A percentile compares a stretch with the other conserved stretches of the same genome.
Conservation (phyloP, 2,113 vertebrate species). For the Pluvianellus socialis region DNA sequence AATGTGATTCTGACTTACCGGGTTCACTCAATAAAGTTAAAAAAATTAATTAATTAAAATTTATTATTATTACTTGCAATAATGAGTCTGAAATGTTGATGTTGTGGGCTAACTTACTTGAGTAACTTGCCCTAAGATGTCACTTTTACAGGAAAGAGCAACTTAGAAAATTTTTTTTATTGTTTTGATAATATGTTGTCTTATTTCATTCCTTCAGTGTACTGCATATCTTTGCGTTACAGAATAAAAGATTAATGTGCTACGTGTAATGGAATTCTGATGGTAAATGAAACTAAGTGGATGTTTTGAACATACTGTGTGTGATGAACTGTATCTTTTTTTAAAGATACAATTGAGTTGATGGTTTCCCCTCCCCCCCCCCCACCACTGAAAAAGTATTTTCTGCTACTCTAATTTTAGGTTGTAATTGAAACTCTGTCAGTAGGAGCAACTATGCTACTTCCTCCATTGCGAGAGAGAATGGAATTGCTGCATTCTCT, state of each 20-base stretch:
- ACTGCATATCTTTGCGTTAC: not conserved
- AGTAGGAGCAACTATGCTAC: slow-evolving; percentile 97
- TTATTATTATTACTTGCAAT: not conserved
- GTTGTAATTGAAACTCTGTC: slow-evolving; percentile 97
- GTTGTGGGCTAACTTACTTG: not conserved
- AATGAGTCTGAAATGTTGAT: not conserved
- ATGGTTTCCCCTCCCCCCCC: not conserved
- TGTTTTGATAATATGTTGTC: not conserved
- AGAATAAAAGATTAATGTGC: not conserved
- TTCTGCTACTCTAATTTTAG: slow-evolving; percentile 70
- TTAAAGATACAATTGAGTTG: not conserved
- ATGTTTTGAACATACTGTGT: not conserved
- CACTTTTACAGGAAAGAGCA: not conserved
- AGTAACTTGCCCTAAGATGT: not conserved
- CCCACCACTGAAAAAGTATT: not conserved
- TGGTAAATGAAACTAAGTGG: not conserved
- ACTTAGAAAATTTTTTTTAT: not conserved
- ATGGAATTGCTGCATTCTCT: slow-evolving; percentile 97
- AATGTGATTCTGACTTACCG: fast-evolving
- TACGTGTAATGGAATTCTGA: not conserved
- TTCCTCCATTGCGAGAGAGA: slow-evolving; percentile 92
- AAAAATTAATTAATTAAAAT: not conserved
- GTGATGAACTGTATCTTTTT: not conserved
- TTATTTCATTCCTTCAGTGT: not conserved
- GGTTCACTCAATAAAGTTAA: not conserved